A percentile compares a stretch with the other conserved stretches of the same genome.
phyloP scores from a whole-genome alignment of 37 sponge, comb jelly and placozoan species.

The Dysidea cf. avara region DNA sequence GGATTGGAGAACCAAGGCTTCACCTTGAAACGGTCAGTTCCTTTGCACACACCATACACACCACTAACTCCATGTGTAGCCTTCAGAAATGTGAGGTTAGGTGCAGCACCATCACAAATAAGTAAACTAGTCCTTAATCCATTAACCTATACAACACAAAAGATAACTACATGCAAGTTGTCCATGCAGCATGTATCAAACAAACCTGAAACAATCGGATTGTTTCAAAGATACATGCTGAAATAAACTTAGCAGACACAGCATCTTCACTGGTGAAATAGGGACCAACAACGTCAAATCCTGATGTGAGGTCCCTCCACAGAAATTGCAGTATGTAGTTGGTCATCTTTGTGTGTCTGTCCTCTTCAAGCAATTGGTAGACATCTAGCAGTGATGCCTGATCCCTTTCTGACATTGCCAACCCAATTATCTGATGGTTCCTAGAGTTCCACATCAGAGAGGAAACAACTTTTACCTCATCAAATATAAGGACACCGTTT shows the following conservation, averaged over 20 bases:
- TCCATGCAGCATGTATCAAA: no score
- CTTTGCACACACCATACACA: background rate
- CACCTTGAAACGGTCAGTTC: background rate
- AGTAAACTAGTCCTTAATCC: background rate
- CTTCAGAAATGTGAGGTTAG: background rate
- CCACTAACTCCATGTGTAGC: background rate
- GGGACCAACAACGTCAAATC: slow-evolving; percentile 45
- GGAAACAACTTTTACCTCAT: no score
- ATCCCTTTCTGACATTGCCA: slow-evolving; percentile 2
- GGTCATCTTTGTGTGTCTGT: slow-evolving; percentile 15
- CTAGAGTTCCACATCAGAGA: no score
- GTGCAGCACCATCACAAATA: slow-evolving; percentile 9
- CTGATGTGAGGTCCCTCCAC: slow-evolving; percentile 40
- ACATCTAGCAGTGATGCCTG: background rate
- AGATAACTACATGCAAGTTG: no score
- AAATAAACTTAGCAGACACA: slow-evolving; percentile 4
- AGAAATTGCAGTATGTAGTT: slow-evolving; percentile 35
- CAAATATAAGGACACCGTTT: no score
- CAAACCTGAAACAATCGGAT: background rate
- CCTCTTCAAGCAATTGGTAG: background rate
- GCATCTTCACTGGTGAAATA: slow-evolving; percentile 4
- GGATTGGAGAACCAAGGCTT: background rate
- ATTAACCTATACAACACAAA: no score
- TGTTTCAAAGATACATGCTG: slow-evolving; percentile 10
- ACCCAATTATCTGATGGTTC: slow-evolving; percentile 1